A percentile compares a stretch with the other conserved stretches of the same genome.
phyloP scores from a whole-genome alignment of 2,888 invertebrate species.

The Thera britannica region DNA sequence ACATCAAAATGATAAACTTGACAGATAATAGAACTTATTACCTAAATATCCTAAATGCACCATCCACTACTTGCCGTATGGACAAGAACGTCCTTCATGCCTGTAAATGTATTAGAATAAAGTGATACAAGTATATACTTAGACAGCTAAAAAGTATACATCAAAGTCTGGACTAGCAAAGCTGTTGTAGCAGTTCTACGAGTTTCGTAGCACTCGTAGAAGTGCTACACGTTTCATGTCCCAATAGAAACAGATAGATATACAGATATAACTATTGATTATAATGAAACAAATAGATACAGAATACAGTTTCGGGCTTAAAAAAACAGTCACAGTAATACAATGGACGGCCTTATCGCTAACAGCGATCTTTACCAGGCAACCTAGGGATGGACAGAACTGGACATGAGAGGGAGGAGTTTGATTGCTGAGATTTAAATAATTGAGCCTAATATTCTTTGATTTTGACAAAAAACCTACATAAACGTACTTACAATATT shows the following conservation, averaged over 20 bases:
- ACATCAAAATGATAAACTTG: neutral
- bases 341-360: too few species aligned
- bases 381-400: too few species aligned
- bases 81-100: slow-evolving; percentile 62
- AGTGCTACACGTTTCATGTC: slow-evolving; percentile 9
- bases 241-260: neutral
- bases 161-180: neutral
- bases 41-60: slow-evolving; percentile 45
- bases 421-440: too few species aligned
- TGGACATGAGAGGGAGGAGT: too few species aligned
- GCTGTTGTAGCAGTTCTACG: slow-evolving; percentile 2
- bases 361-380: too few species aligned
- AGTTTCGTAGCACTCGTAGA: slow-evolving; percentile 3
- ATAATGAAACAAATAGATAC: too few species aligned
- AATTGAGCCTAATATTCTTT: too few species aligned
- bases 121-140: neutral
- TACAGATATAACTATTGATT: too few species aligned
- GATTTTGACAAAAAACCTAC: too few species aligned
- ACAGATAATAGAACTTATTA: slow-evolving; percentile 38
- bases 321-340: too few species aligned
- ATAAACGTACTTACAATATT: too few species aligned
- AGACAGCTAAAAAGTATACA: neutral
- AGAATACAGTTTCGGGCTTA: too few species aligned
- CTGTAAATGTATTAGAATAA: slow-evolving; percentile 52
- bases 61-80: slow-evolving; percentile 64